Evolutionary conservation across 2,113 vertebrate species (phyloP).

Genomic region (Alligator sinensis): DNA sequence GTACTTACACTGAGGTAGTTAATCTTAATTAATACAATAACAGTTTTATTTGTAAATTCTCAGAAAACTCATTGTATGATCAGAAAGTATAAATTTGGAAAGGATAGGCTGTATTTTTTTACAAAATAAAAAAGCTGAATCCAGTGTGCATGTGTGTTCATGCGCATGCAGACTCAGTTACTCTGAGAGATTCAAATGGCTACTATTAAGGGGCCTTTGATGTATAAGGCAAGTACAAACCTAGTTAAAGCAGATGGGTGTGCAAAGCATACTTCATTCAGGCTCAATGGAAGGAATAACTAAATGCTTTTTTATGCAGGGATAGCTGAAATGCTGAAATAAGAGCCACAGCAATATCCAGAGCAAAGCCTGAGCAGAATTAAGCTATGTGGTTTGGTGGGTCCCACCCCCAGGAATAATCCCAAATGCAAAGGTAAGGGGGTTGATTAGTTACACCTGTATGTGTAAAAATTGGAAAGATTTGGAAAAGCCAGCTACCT

Average conservation of each 20-base stretch:
- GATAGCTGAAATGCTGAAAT: slow-evolving; percentile 60
- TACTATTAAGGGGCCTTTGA: background rate
- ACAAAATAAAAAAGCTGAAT: background rate
- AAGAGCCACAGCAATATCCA: slow-evolving; percentile 45
- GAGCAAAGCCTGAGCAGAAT: slow-evolving; percentile 26
- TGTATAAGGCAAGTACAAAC: background rate
- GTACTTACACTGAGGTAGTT: background rate
- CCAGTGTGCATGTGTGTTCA: background rate
- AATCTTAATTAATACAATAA: background rate
- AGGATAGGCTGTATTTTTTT: background rate
- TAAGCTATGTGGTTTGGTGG: background rate
- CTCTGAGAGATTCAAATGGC: background rate
- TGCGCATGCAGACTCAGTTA: background rate
- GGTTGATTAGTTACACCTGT: slow-evolving; percentile 27
- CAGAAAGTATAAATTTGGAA: background rate
- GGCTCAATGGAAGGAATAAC: slow-evolving; percentile 40
- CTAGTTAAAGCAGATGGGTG: background rate
- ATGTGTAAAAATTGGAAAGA: background rate
- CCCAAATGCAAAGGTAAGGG: slow-evolving; percentile 21
- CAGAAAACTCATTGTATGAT: background rate
- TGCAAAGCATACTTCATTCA: slow-evolving; percentile 19
- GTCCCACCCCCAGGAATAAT: background rate
- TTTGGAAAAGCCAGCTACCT: background rate
- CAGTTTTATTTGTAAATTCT: background rate
- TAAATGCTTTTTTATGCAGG: slow-evolving; percentile 12